Base-by-base conservation (phyloP, 2,797 vertebrate species). In the Rhinophrynus dorsalis region DNA sequence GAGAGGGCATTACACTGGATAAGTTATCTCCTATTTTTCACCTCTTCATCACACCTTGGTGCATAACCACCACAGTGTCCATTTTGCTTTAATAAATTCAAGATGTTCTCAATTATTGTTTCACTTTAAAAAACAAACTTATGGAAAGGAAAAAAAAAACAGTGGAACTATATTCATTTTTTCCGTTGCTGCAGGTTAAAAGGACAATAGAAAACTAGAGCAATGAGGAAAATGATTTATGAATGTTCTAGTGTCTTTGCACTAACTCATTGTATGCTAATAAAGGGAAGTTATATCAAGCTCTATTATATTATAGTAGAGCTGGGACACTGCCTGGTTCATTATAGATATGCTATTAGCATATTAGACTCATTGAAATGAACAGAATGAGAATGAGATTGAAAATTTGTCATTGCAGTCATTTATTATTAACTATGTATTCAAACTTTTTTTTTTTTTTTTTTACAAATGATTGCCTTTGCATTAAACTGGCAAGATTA, bases 271-370 rank as follows among this genome's bases (percentile, higher is more conserved):
- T 37, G 44, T 68, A 57, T 68, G 55, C 26, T 59, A 68, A 68
- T 68, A 61, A 47, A 62, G n/a, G 15, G 6, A 27, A 6, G 18
- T 37, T 54, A 70, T 62, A 37, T 62, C 58, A 61, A 12, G 21
- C 38, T 6, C 26, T 29, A 48, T 70, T 70, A n/a, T n/a, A 70
- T 70, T 70, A 47, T 8, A 33, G 24, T 24, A 27, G 37, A 45
- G 51, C 37, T 47, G 58, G 58, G 35, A 47, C 38, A 24, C 29
- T 27, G 10, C 27, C 67, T 30, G 27, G 27, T 62, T 48, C 21
- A 61, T 62, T 70, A 62, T 20, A 62, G n/a, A 52, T 23, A 45
- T 35, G 11, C n/a, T 33, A 70, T 62, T 63, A 62, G 50, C 58
- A 45, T 50, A 62, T 56, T 21, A 52, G 17, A 29, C 8, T 56